phyloP scores from a whole-genome alignment of 2,797 vertebrate genomes.

The Spinus olivaceus region DNA sequence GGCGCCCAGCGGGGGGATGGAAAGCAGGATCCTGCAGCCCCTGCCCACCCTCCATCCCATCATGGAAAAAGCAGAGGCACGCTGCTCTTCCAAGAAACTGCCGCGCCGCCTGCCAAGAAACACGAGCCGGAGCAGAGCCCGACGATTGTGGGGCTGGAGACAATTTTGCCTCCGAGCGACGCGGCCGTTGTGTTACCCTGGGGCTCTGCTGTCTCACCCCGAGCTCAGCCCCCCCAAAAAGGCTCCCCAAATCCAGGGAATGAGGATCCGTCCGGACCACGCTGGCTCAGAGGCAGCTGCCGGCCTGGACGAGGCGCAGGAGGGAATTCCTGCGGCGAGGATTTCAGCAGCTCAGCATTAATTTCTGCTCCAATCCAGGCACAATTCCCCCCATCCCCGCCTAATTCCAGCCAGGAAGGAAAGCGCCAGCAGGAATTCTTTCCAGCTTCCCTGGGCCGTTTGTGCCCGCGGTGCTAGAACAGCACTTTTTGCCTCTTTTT shows the following conservation, averaged over 20 bases:
- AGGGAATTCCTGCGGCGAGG: constrained; percentile 27
- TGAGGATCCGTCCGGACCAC: neutral
- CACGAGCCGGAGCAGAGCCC: constrained; percentile 25
- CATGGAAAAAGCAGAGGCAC: constrained; percentile 2
- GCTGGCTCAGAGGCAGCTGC: neutral
- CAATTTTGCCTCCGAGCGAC: neutral
- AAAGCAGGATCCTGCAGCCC: neutral
- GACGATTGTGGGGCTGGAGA: neutral
- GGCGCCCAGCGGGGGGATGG: constrained; percentile 10
- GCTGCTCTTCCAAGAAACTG: constrained; percentile 30
- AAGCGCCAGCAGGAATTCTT: neutral
- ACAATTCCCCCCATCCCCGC: rapidly evolving
- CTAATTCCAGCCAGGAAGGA: neutral
- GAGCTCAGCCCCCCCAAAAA: neutral
- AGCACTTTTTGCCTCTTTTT: constrained; percentile 9
- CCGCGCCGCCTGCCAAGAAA: constrained; percentile 4
- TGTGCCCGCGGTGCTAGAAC: neutral
- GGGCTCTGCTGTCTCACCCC: neutral
- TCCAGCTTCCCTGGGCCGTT: neutral
- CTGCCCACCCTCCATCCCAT: neutral
- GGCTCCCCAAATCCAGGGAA: neutral
- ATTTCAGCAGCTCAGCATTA: neutral
- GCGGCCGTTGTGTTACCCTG: neutral
- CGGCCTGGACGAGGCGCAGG: neutral
- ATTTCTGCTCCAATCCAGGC: neutral